Base-by-base conservation (phyloP, 2,113 vertebrate genomes). In the Bolborhynchus lineola region DNA sequence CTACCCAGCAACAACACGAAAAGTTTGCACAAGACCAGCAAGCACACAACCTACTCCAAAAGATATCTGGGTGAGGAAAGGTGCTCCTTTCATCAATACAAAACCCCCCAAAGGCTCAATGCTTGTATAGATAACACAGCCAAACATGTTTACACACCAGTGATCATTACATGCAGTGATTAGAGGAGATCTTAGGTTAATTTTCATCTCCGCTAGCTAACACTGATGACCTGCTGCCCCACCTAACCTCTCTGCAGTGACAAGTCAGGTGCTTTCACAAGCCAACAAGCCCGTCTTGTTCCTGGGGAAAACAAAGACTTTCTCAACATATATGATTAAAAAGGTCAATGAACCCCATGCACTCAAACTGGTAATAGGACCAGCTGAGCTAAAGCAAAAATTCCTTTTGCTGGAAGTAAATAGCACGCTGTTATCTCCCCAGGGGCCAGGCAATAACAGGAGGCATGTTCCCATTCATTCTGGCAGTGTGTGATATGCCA, bases 181-280 rank as follows among this genome's bases (percentile, higher is more conserved):
- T 95, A 97, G 86, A 95, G 67, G 65, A 82, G 71, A 77, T 90
- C 71, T 84, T 21, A 78, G 89, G 97, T 96, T 97, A 95, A 97
- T 98, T 97, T 96, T 97, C 96, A 97, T 93, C 93, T 96, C 63
- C 14, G 44, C 87, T 49, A 89, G 86, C 91, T 90, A 96, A 96
- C 93, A 70, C 11, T 93, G 96, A 94, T 95, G 92, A 93, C 81
- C 68, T 92, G 92, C 91, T 90, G 94, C 89, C 89, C 95, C 89
- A 92, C 52, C 93, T 93, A 86, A 96, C 79, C 92, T 92, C 94
- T 88, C 64, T 2, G 4, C 60, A 63, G 75, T 37, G 91, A 94
- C 94, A 95, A 84, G 83, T 93, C 92, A 94, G 96, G 93, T 96
- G 93, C 88, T 94, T 80, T 91, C 92, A 87, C 83, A 85, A 93